Conservation (phyloP, 2,113 vertebrate species). For the Mus spicilegus region DNA sequence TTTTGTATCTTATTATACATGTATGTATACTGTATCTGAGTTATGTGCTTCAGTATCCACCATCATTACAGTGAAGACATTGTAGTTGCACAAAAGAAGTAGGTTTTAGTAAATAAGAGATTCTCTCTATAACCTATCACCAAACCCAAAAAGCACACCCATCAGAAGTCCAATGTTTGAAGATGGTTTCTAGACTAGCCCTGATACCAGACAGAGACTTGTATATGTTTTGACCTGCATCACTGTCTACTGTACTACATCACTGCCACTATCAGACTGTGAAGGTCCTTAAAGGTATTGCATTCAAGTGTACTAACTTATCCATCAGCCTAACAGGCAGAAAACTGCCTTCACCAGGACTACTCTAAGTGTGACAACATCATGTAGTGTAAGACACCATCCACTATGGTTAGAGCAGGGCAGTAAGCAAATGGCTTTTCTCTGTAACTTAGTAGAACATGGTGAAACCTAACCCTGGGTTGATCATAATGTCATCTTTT, state of each 20-base stretch:
- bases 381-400: background rate
- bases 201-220: background rate
- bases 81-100: background rate
- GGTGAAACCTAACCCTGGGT: background rate
- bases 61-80: slow-evolving; percentile 7
- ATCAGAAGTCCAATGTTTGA: background rate
- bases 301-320: background rate
- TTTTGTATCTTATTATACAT: slow-evolving; percentile 4
- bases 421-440: background rate
- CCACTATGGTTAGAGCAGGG: background rate
- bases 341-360: background rate
- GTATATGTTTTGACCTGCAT: background rate
- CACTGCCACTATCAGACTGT: background rate
- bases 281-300: background rate
- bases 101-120: background rate
- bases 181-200: background rate
- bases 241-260: background rate
- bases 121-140: background rate
- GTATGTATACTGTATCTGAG: background rate
- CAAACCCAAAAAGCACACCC: background rate
- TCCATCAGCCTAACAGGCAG: background rate
- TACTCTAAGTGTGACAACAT: background rate
- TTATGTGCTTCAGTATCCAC: slow-evolving; percentile 29
- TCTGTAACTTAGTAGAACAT: background rate
- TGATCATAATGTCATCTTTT: background rate